These are phyloP conservation scores for Agrochola lota DNA, from an alignment of 2,888 invertebrate species.

Conservation along the genomic window DNA sequence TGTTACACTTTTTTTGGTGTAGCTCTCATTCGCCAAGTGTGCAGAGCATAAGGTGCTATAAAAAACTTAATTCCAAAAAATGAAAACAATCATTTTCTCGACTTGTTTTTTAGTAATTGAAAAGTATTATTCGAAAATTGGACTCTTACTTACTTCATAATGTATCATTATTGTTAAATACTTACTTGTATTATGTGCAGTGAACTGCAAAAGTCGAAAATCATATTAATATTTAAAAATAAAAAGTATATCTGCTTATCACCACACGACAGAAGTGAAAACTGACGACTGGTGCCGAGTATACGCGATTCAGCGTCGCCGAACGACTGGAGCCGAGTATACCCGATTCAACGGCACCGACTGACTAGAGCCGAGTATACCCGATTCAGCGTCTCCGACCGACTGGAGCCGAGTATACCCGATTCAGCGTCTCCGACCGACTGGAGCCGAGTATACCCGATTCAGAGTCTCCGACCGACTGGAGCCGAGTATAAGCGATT, in stretches of 20 bases:
- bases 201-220: not conserved
- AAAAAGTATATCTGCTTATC: not conserved
- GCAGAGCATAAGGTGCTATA: not conserved
- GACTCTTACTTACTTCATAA: not conserved
- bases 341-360: no score
- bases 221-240: not conserved
- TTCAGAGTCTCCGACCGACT: no score
- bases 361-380: no score
- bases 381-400: no score
- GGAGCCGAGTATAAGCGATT: no score
- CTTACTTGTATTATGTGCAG: not conserved
- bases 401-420: no score
- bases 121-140: not conserved
- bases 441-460: no score
- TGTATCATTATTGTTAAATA: not conserved
- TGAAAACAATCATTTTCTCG: not conserved
- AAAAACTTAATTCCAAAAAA: not conserved
- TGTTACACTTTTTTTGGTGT: not conserved
- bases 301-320: no score
- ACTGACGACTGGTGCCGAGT: not conserved
- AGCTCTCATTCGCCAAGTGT: not conserved
- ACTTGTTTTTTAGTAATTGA: slow-evolving; percentile 14
- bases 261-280: not conserved
- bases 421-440: no score
- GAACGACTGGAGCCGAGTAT: no score